phyloP scores from a whole-genome alignment of 1,140 invertebrate species.

The Propsilocerus akamusi region DNA sequence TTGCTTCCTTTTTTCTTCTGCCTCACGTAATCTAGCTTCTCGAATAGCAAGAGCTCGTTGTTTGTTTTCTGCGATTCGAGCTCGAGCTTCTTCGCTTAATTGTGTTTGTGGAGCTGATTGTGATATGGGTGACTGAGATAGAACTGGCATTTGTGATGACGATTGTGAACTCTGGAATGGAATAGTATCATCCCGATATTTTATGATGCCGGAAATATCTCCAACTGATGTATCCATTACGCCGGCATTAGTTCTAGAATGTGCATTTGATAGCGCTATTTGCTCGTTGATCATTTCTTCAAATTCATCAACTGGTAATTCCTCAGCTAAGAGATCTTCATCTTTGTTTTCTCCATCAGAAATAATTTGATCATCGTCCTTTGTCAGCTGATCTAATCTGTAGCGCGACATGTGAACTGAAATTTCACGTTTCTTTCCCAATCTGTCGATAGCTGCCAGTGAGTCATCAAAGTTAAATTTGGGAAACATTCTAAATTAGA shows the following conservation, averaged over 20 bases:
- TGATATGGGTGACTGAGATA: background rate
- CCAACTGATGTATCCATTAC: constrained; percentile 4
- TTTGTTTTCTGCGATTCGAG: background rate
- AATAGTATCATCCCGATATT: too few species aligned
- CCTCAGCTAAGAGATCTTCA: constrained; percentile 20
- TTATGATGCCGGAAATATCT: background rate
- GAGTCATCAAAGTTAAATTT: constrained; percentile 74
- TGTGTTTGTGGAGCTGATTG: background rate
- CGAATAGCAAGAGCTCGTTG: background rate
- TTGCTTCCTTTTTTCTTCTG: background rate
- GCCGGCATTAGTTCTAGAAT: constrained; percentile 12
- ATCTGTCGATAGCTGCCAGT: constrained; percentile 55
- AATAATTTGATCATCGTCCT: constrained; percentile 16
- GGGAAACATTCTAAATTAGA: constrained; percentile 74
- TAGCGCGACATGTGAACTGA: constrained; percentile 38
- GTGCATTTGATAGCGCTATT: constrained; percentile 20
- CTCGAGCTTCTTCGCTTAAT: background rate
- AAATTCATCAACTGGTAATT: constrained; percentile 29
- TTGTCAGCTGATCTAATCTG: constrained; percentile 23
- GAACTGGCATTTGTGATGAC: background rate
- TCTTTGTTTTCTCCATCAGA: constrained; percentile 10
- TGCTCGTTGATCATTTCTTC: constrained; percentile 30
- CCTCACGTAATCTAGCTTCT: background rate
- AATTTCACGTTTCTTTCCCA: constrained; percentile 55
- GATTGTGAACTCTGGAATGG: background rate